Conservation (phyloP, 2,797 vertebrate species). For the Anniella stebbinsi region DNA sequence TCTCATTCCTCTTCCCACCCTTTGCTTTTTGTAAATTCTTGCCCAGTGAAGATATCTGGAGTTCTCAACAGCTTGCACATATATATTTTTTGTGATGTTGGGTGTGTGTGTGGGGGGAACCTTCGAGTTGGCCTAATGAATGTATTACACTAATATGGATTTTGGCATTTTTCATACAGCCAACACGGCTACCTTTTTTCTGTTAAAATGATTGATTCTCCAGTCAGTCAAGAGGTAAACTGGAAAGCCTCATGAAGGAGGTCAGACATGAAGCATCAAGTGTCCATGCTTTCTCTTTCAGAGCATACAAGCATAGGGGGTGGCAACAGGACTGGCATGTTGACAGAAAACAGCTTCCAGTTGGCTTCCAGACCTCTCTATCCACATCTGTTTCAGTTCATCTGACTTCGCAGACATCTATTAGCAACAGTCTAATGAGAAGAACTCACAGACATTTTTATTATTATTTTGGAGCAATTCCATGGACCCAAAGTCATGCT, state of each 20-base stretch:
- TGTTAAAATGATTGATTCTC: neutral
- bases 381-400: constrained; percentile 12
- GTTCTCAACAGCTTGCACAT: too few species aligned
- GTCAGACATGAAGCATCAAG: neutral
- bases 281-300: neutral
- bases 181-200: too few species aligned
- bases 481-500: neutral
- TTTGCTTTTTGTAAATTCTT: too few species aligned
- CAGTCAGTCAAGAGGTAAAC: neutral
- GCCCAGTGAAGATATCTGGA: too few species aligned
- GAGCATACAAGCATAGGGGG: neutral
- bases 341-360: neutral
- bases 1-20: too few species aligned
- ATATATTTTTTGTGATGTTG: too few species aligned
- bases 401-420: neutral
- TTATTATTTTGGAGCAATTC: neutral
- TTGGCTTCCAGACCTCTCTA: neutral
- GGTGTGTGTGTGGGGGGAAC: too few species aligned
- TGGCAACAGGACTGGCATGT: neutral
- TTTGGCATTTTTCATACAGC: too few species aligned
- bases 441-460: neutral
- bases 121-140: too few species aligned
- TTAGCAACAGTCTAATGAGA: neutral
- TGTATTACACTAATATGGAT: too few species aligned
- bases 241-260: neutral